Evolutionary conservation across 1,140 invertebrate species (phyloP).

Genomic region (Trichonephila inaurata): DNA sequence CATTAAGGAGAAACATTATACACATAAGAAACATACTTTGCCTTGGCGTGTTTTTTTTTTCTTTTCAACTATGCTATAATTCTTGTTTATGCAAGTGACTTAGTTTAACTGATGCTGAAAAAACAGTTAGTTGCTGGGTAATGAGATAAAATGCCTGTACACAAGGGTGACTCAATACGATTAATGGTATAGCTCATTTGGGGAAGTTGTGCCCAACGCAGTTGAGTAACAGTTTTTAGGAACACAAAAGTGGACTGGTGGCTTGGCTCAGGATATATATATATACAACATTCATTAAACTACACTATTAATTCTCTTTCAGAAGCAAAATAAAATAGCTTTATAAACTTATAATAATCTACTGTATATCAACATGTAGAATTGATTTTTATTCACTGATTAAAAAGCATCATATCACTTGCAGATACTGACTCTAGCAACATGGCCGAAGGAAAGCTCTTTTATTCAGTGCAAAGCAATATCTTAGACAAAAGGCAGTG

Average conservation of each 20-base stretch:
- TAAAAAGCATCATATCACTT: neutral
- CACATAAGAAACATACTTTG: neutral
- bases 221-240: neutral
- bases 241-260: slow-evolving; percentile 24
- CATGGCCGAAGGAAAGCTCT: slow-evolving; percentile 4
- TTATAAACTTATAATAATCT: neutral
- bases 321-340: slow-evolving; percentile 19
- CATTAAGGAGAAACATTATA: neutral
- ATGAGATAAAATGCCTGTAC: neutral
- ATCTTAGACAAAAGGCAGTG: neutral
- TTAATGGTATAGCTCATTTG: slow-evolving; percentile 22
- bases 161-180: slow-evolving; percentile 2
- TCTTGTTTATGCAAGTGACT: neutral
- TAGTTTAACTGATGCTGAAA: neutral
- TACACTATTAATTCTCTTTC: neutral
- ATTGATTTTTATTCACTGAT: neutral
- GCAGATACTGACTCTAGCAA: neutral
- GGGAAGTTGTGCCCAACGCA: neutral
- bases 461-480: slow-evolving; percentile 10
- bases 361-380: neutral
- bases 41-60: neutral
- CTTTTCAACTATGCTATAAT: neutral
- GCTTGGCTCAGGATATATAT: neutral
- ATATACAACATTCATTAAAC: neutral
- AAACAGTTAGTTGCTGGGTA: neutral